phyloP scores from a whole-genome alignment of 2,888 invertebrate genomes.

The Antheraea yamamai region DNA sequence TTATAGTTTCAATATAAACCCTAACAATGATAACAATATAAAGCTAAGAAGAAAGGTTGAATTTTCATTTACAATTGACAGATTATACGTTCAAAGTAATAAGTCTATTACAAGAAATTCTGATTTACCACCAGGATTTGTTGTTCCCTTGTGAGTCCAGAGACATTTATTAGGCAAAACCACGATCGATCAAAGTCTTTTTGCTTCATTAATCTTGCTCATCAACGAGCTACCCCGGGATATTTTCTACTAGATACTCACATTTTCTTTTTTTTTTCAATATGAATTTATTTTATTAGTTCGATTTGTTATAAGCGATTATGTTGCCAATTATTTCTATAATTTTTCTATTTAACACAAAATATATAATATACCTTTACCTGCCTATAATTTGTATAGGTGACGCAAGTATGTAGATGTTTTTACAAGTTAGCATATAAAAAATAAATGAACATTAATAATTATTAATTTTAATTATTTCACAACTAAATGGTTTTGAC shows the following conservation, averaged over 20 bases:
- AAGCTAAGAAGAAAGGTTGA: background rate
- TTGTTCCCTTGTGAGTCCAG: constrained; percentile 49
- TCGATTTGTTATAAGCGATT: constrained; percentile 21
- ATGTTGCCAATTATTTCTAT: constrained; percentile 25
- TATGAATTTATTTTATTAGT: constrained; percentile 38
- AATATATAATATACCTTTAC: background rate
- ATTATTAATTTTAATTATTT: too few species aligned
- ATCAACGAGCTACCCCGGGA: constrained; percentile 60
- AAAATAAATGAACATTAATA: too few species aligned
- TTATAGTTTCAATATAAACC: too few species aligned
- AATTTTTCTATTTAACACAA: background rate
- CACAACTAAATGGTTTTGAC: too few species aligned
- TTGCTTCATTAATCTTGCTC: constrained; percentile 78
- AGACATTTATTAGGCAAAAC: constrained; percentile 75
- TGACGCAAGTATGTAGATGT: too few species aligned
- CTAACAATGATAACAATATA: background rate
- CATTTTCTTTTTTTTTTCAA: constrained; percentile 61
- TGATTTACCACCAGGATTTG: constrained; percentile 53
- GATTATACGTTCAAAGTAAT: constrained; percentile 21
- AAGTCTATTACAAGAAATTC: constrained; percentile 53
- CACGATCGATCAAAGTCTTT: constrained; percentile 78
- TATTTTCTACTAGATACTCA: constrained; percentile 65
- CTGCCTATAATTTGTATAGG: too few species aligned
- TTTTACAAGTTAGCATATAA: too few species aligned
- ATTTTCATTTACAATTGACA: constrained; percentile 8